Evolutionary conservation across 2,888 invertebrate species (phyloP).

Genomic region (Ptilodon capucinus): DNA sequence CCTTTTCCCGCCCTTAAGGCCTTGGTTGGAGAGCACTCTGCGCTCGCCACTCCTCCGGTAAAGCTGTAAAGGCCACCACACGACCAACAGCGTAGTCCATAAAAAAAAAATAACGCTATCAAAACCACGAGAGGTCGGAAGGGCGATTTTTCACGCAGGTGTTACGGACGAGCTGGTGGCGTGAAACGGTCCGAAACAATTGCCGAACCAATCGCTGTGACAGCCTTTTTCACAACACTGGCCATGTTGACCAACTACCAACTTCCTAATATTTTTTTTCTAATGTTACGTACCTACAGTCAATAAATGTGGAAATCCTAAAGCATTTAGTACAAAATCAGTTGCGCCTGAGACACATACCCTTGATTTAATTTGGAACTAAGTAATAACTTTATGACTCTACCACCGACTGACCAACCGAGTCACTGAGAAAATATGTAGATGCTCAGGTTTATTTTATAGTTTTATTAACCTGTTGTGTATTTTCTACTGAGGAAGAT

Average conservation of each 20-base stretch:
- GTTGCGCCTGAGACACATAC: no score
- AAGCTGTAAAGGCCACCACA: no score
- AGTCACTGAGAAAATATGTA: slow-evolving; percentile 11
- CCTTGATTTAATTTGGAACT: not conserved
- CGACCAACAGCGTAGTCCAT: no score
- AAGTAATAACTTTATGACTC: not conserved
- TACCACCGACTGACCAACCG: no score
- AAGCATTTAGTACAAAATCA: no score
- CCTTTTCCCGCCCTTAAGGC: no score
- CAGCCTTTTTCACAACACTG: slow-evolving; percentile 4
- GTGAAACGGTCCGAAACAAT: slow-evolving; percentile 22
- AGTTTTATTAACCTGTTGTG: slow-evolving; percentile 1
- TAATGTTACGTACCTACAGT: not conserved
- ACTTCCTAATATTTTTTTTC: slow-evolving; percentile 12
- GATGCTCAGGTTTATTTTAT: slow-evolving; percentile 14
- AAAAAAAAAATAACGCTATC: no score
- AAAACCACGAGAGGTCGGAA: slow-evolving; percentile 11
- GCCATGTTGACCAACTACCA: not conserved
- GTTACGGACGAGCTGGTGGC: slow-evolving; percentile 12
- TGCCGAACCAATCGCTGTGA: slow-evolving; percentile 14
- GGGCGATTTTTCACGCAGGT: slow-evolving; percentile 32
- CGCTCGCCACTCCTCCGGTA: no score
- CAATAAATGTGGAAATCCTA: no score
- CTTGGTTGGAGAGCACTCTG: no score
- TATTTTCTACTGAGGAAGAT: not conserved